phyloP scores from a whole-genome alignment of 2,797 vertebrate species.

The Chelon labrosus region DNA sequence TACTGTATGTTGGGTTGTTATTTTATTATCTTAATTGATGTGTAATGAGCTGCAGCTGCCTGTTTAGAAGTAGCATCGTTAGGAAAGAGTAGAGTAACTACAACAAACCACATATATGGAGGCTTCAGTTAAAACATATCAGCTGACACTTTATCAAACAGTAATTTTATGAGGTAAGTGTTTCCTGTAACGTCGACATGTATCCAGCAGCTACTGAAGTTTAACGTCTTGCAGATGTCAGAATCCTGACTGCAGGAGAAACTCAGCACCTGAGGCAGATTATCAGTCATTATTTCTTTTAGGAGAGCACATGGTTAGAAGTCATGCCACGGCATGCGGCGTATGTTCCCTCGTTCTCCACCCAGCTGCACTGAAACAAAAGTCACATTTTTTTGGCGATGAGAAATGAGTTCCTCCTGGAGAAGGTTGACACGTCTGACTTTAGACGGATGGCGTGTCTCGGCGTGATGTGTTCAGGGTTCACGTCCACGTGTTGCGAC shows the following conservation, averaged over 20 bases:
- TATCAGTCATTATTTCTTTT: background rate
- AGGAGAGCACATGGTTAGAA: background rate
- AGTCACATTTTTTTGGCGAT: too few species aligned
- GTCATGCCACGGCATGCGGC: background rate
- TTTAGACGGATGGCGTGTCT: constrained; percentile 27
- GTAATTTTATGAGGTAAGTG: background rate
- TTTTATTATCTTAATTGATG: too few species aligned
- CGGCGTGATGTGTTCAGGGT: constrained; percentile 16
- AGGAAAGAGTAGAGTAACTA: too few species aligned
- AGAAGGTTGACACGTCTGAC: background rate
- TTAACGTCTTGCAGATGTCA: background rate
- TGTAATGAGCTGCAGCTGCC: too few species aligned
- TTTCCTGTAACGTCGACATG: background rate
- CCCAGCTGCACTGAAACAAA: background rate
- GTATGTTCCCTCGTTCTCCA: too few species aligned
- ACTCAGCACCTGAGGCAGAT: constrained; percentile 13
- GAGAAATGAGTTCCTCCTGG: background rate
- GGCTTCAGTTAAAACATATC: too few species aligned
- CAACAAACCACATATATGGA: too few species aligned
- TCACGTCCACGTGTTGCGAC: background rate
- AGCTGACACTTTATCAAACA: background rate
- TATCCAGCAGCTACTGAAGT: background rate
- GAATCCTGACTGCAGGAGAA: background rate
- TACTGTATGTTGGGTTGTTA: too few species aligned
- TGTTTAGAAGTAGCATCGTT: too few species aligned